Percentiles rank a stretch among this genome's conserved stretches.
Evolutionary conservation across 2,113 vertebrate genomes (phyloP).

Genomic region (Phalacrocorax aristotelis): DNA sequence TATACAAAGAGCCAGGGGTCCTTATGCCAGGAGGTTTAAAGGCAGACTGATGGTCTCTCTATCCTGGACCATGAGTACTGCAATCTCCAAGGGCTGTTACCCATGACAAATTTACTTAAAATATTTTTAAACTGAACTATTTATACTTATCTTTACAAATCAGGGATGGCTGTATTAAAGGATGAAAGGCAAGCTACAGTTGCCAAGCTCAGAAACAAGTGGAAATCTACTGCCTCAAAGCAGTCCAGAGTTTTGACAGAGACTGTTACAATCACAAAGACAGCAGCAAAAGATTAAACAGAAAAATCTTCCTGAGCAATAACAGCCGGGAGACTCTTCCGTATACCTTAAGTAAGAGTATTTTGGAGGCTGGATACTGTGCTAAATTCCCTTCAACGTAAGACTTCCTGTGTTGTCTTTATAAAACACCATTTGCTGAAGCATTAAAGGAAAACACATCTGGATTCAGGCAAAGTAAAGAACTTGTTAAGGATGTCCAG

Average conservation of each 20-base stretch:
- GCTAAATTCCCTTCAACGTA: background rate
- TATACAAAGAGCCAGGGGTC: background rate
- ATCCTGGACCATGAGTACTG: background rate
- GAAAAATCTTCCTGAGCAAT: background rate
- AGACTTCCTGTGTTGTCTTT: background rate
- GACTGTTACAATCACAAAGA: background rate
- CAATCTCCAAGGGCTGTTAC: background rate
- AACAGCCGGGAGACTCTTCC: background rate
- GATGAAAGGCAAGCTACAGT: background rate
- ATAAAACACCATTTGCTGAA: background rate
- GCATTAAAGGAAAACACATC: background rate
- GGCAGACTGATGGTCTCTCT: background rate
- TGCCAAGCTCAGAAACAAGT: slow-evolving; percentile 19
- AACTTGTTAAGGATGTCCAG: background rate
- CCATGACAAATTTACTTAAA: background rate
- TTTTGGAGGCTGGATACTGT: background rate
- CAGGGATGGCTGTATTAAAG: background rate
- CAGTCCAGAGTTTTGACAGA: background rate
- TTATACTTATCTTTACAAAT: background rate
- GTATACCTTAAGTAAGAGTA: background rate
- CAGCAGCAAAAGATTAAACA: slow-evolving; percentile 10
- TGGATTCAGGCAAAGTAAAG: background rate
- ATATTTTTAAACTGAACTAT: background rate
- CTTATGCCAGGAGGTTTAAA: background rate
- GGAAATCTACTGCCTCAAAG: slow-evolving; percentile 10